These are phyloP conservation scores for Tipula vernalis DNA, from an alignment of 2,888 invertebrate species.

Conservation along the genomic window DNA sequence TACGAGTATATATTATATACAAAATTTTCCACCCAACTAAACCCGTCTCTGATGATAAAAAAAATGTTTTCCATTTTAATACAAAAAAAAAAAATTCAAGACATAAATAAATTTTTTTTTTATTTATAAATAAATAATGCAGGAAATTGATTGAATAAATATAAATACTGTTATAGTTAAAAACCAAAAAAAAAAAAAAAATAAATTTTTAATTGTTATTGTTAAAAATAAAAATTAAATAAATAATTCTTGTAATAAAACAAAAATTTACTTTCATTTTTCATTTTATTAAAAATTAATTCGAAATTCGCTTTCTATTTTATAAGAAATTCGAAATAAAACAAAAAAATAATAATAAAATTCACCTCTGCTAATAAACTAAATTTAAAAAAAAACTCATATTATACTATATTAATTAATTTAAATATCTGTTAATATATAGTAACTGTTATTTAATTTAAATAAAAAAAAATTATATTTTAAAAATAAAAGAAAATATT, in stretches of 20 bases:
- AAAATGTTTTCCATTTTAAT: background rate
- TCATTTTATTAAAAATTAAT: background rate
- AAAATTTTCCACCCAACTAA: background rate
- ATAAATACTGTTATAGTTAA: background rate
- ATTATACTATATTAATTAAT: background rate
- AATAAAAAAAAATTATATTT: background rate
- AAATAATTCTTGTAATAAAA: background rate
- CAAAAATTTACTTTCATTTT: background rate
- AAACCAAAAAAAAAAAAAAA: background rate
- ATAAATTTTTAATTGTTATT: background rate
- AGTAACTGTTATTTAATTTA: conserved; percentile 1
- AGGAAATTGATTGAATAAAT: background rate
- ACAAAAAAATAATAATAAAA: background rate
- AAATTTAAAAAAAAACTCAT: background rate
- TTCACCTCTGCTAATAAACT: background rate
- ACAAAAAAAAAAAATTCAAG: background rate
- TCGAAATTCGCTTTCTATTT: conserved; percentile 5
- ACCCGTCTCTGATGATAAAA: background rate
- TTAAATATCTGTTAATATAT: conserved; percentile 11
- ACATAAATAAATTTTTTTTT: background rate
- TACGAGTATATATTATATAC: background rate
- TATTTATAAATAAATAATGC: background rate
- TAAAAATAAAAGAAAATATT: conserved; percentile 8
- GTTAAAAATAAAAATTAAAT: background rate
- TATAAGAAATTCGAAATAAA: background rate